These are phyloP conservation scores for Teleogryllus occipitalis DNA, from an alignment of 1,140 invertebrate species.

Conservation along the genomic window DNA sequence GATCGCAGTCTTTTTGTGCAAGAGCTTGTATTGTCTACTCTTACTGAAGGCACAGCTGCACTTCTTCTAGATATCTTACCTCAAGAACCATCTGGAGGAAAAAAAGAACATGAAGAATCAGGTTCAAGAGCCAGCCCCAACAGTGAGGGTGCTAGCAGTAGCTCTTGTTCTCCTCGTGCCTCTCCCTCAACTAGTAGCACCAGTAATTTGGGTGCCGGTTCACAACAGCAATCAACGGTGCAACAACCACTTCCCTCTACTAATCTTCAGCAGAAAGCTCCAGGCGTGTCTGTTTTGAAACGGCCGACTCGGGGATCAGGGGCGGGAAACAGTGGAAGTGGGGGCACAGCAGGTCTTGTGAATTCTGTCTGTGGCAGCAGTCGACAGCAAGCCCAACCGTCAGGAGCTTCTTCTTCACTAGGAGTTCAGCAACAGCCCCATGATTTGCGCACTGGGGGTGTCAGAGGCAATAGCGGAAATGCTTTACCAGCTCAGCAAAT, in stretches of 20 bases:
- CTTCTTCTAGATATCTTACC: conserved; percentile 9
- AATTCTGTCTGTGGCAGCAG: background rate
- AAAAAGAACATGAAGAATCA: conserved; percentile 12
- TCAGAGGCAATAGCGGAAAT: background rate
- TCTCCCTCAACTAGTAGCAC: conserved; percentile 15
- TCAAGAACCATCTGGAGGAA: conserved; percentile 14
- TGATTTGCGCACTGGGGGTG: background rate
- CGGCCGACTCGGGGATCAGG: background rate
- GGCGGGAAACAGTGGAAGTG: conserved; percentile 9
- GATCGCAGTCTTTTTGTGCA: conserved; percentile 61
- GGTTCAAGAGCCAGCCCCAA: conserved; percentile 12
- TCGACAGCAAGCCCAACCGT: conserved; percentile 9
- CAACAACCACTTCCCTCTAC: background rate
- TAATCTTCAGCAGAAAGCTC: conserved; percentile 11
- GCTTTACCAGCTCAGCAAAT: conserved; percentile 9
- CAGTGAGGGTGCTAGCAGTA: conserved; percentile 10
- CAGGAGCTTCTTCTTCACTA: conserved; percentile 10
- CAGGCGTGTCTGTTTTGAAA: background rate
- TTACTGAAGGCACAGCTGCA: conserved; percentile 35
- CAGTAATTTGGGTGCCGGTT: background rate
- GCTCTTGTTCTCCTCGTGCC: conserved; percentile 12
- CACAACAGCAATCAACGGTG: background rate
- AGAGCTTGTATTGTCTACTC: conserved; percentile 54
- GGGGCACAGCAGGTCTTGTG: background rate
- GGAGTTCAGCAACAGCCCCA: conserved; percentile 2